Base-by-base conservation (phyloP, 2,797 vertebrate genomes). In the Manis javanica region DNA sequence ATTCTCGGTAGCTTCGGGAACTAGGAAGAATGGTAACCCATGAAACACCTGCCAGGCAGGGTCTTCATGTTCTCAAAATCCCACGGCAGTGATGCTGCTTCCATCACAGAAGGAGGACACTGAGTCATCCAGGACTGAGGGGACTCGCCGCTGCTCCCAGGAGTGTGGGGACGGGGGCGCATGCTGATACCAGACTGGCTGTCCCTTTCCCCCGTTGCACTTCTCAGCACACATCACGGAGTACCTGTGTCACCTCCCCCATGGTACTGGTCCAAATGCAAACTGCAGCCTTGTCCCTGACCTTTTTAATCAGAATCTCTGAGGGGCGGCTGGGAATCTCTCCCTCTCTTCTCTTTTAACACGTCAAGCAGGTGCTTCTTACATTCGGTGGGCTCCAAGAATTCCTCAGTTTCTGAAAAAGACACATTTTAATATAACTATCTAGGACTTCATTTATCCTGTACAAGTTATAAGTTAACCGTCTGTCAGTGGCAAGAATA, bases 81-180 rank as follows among this genome's bases (percentile, higher is more conserved):
- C 26, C 31, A 2, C 2, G 37, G 0, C 0, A 2, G n/a, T 26
- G 59, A 31, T 12, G 0, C 13, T 39, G 12, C 34, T 18, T 51
- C 9, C 10, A 29, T 63, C 55, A 9, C 19, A 69, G 68, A 23
- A 78, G 42, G 63, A 19, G 26, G 29, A 34, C 10, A 0, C 0
- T 3, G 66, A 55, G 55, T 16, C 82, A 78, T 31, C 34, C 14
- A 86, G 82, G 72, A 14, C 55, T 13, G 1, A 29, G 15, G 21
- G 63, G 13, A 59, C 34, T 34, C 72, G 53, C 23, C 16, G 14
- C 21, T 39, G 15, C 15, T 16, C 7, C 29, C 53, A 2, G 12
- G 31, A 64, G 12, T 55, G 29, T 46, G 23, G 9, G 46, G 8
- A 31, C 12, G 1, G 0, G 23, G 72, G 1, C 42, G 12, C 21